Base-by-base conservation (phyloP, 2,888 invertebrate genomes). In the Tribolium freemani region DNA sequence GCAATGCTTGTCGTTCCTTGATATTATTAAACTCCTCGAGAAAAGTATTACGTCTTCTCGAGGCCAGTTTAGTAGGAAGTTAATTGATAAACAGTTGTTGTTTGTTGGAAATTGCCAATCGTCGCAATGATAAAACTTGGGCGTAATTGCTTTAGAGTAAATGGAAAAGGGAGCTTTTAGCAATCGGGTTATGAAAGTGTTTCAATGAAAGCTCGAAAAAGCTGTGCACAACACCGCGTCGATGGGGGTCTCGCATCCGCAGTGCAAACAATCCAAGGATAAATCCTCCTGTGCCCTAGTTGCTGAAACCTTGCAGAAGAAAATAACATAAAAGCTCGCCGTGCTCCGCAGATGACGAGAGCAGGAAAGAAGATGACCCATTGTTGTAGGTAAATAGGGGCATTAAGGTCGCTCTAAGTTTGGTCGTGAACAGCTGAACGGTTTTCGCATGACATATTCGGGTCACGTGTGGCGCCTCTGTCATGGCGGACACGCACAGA, bases 381-480 rank as follows among this genome's bases (percentile, higher is more conserved):
- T 31, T 57, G 11, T 44, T 13, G 5, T 69, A 63, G 72, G 68
- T 72, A 72, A 72, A 72, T 72, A 56, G 69, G 72, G 64, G 68
- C 61, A 68, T 72, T 69, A 72, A 56, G 61, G 72, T 38, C 56
- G 57, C 63, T 16, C 16, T 8, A 11, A 53, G 44, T 38, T 45
- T 44, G 51, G 46, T 56, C 56, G 16, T 69, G 51, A 70, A 71
- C 70, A 72, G 74, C 75, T 72, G 70, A 72, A 73, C 63, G 21
- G 57, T 58, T 60, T 72, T 53, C 45, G 61, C 48, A 71, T 60
- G 76, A 71, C 69, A 73, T 76, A 80, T 80, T 79, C 79, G 57
- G 61, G 73, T 80, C 82, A 81, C 81, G 82, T 80, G 77, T 78
- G 78, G 78, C 79, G 81, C 80, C 81, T 72, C 77, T 78, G 79